Base-by-base conservation (phyloP, 2,888 invertebrate genomes). In the Lochmaea capreae region DNA sequence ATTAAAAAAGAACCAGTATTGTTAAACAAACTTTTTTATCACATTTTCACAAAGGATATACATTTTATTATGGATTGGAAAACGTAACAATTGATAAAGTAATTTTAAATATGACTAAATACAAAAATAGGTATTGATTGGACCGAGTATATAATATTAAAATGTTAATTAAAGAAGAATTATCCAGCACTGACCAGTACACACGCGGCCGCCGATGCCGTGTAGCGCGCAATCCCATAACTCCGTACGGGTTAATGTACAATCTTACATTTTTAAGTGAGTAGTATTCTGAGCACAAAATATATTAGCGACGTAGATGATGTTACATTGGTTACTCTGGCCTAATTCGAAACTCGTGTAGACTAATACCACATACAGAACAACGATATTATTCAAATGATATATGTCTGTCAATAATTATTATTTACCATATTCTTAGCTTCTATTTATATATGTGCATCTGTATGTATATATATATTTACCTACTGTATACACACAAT, bases 321-420 rank as follows among this genome's bases (percentile, higher is more conserved):
- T 83, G 81, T 82, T 81, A 83, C 83, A 83, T 83, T 83, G 84
- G 85, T 85, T 85, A 85, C 82, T 85, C 86, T 86, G 87, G 87
- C 87, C 87, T 87, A 87, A 82, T 86, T 86, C 85, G 87, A 87
- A 87, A 87, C 86, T 86, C 84, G 83, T 86, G 85, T 87, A 87
- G 87, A 87, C 86, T 87, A 87, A 87, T 86, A 86, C 86, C 85
- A 87, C 84, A 82, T 87, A 87, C 87, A 87, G 87, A 87, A 87
- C 87, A 87, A 87, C 87, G 87, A 87, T 87, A 86, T 86, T 86
- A 86, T 83, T 85, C 83, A 86, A 84, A 85, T 86, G 84, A 86
- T 84, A 86, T 84, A 85, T 86, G 84, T 86, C 85, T 86, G 85
- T 86, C 85, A 85, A 84, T 85, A 86, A 86, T 86, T 86, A 86